phyloP scores from a whole-genome alignment of 1,140 invertebrate genomes.

The Trinorchestia longiramus region DNA sequence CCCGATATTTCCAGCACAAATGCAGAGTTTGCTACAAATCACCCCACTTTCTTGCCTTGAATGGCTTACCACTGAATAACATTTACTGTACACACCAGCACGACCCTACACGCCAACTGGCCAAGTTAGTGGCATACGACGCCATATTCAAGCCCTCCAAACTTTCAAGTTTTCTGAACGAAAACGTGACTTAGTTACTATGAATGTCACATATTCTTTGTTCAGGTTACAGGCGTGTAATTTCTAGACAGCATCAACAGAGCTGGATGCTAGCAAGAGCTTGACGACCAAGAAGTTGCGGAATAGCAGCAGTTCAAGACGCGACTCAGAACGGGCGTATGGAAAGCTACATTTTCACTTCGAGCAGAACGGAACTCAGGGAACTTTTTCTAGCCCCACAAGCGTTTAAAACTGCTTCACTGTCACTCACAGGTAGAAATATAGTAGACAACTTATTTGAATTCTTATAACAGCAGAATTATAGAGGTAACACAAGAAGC shows the following conservation, averaged over 20 bases:
- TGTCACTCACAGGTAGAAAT: neutral
- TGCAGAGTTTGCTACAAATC: too few relatives aligned
- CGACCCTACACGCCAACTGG: neutral
- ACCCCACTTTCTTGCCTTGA: too few relatives aligned
- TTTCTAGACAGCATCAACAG: neutral
- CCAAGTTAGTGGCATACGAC: neutral
- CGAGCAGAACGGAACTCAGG: neutral
- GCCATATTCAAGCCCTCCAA: neutral
- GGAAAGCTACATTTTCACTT: constrained; percentile 38
- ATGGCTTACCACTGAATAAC: too few relatives aligned
- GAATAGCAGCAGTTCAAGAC: neutral
- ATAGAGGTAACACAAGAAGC: constrained; percentile 25
- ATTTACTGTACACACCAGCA: neutral
- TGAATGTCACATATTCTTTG: neutral
- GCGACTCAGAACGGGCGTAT: neutral
- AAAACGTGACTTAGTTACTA: neutral
- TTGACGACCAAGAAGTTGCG: neutral
- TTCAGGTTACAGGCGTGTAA: neutral
- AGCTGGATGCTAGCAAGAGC: neutral
- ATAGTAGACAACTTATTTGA: neutral
- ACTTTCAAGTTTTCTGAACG: neutral
- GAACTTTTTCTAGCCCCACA: neutral
- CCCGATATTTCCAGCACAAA: too few relatives aligned
- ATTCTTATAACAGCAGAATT: neutral
- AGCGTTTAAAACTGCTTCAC: neutral